A percentile compares a stretch with the other conserved stretches of the same genome.
phyloP scores from a whole-genome alignment of 1,140 invertebrate genomes.

The Drosophila ercepeae region DNA sequence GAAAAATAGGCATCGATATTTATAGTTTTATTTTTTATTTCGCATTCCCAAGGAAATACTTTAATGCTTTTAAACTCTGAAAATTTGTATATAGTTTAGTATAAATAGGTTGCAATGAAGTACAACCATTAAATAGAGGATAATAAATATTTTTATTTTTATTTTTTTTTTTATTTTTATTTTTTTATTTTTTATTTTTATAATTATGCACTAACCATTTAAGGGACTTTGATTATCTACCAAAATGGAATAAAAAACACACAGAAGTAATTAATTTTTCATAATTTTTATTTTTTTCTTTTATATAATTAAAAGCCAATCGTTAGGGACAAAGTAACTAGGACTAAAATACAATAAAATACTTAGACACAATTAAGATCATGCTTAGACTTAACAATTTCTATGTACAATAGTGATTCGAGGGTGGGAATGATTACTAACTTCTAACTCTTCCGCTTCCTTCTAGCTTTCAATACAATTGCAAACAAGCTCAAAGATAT shows the following conservation, averaged over 20 bases:
- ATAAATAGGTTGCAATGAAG: too few species aligned
- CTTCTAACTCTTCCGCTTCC: slow-evolving; percentile 5
- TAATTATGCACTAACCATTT: too few species aligned
- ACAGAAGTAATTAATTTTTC: slow-evolving; percentile 20
- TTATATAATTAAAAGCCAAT: slow-evolving; percentile 57
- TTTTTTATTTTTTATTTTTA: too few species aligned
- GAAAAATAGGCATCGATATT: too few species aligned
- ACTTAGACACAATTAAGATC: slow-evolving; percentile 46
- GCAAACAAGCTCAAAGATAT: slow-evolving; percentile 40
- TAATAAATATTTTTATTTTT: too few species aligned
- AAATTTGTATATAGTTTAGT: too few species aligned
- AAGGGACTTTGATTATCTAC: neutral
- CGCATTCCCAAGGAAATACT: too few species aligned
- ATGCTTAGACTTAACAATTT: slow-evolving; percentile 45
- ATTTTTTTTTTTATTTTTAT: too few species aligned
- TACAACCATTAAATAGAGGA: too few species aligned
- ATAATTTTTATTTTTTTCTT: slow-evolving; percentile 41
- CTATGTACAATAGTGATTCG: slow-evolving; percentile 41
- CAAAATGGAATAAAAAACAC: neutral
- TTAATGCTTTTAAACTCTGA: too few species aligned
- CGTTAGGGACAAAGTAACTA: slow-evolving; percentile 31
- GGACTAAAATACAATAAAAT: slow-evolving; percentile 43
- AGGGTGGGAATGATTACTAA: slow-evolving; percentile 35
- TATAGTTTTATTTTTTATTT: too few species aligned
- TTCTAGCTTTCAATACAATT: slow-evolving; percentile 31